Percentiles rank a stretch among this genome's conserved stretches.
Conservation (phyloP, 2,797 vertebrate species). For the Cirrhinus molitorella region DNA sequence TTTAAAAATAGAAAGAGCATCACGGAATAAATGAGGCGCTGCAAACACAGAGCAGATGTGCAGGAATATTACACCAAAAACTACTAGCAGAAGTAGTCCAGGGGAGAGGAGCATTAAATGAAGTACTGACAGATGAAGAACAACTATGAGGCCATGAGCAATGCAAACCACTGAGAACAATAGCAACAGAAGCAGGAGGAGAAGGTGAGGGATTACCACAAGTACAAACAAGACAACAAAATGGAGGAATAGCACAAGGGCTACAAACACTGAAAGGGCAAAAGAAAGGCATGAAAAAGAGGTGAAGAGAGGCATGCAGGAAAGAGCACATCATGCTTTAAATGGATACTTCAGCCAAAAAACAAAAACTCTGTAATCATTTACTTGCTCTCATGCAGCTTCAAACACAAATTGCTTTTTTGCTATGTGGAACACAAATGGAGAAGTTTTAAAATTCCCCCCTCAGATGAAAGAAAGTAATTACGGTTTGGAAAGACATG, state of each 20-base stretch:
- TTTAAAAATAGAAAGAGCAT: slow-evolving; percentile 1
- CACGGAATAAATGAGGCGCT: slow-evolving; percentile 44
- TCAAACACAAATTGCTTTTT: neutral
- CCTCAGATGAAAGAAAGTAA: neutral
- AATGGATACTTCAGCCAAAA: slow-evolving; percentile 5
- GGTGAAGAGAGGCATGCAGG: slow-evolving; percentile 20
- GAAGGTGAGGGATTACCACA: neutral
- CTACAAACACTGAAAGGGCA: slow-evolving; percentile 26
- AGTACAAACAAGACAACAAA: slow-evolving; percentile 16
- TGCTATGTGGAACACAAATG: neutral
- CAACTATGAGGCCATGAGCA: neutral
- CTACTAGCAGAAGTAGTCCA: slow-evolving; percentile 18
- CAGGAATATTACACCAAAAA: neutral
- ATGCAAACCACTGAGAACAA: slow-evolving; percentile 18
- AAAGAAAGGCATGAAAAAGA: neutral
- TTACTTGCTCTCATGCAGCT: neutral
- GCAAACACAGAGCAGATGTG: neutral
- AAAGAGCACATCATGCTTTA: slow-evolving; percentile 2
- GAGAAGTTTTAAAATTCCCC: neutral
- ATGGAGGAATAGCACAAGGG: slow-evolving; percentile 39
- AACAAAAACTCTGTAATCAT: neutral
- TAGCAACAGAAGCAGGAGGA: slow-evolving; percentile 11
- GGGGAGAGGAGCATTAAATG: slow-evolving; percentile 33
- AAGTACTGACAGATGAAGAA: slow-evolving; percentile 27
- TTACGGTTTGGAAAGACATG: neutral